Evolutionary conservation across 1,140 invertebrate species (phyloP).

Genomic region (Daktulosphaira vitifoliae): DNA sequence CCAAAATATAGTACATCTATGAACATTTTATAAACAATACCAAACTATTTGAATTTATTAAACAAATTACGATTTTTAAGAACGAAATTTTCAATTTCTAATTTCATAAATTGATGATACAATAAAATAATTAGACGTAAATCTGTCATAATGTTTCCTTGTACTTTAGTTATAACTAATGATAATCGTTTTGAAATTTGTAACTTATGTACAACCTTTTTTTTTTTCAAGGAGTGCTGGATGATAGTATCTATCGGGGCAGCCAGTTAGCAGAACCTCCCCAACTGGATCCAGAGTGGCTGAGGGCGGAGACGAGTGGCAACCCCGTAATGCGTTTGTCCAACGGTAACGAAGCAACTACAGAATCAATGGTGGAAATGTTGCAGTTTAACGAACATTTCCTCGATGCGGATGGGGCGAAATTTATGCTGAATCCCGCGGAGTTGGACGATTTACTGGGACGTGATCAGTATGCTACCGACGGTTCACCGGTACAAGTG

Average conservation of each 20-base stretch:
- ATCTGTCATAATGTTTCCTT: no score
- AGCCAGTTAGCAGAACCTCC: constrained; percentile 16
- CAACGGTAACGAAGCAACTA: constrained; percentile 24
- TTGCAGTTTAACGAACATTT: constrained; percentile 30
- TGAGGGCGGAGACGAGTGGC: constrained; percentile 28
- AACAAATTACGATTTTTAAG: no score
- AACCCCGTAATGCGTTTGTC: constrained; percentile 28
- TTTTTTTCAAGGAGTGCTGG: constrained; percentile 31
- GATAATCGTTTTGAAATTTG: no score
- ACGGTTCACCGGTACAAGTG: constrained; percentile 14
- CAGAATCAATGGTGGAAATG: constrained; percentile 21
- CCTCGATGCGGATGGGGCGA: constrained; percentile 25
- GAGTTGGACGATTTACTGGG: constrained; percentile 22
- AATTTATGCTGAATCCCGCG: constrained; percentile 29
- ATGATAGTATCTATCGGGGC: constrained; percentile 21
- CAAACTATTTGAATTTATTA: no score
- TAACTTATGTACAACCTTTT: no score
- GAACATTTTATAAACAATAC: no score
- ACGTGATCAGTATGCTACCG: constrained; percentile 24
- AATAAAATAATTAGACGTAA: no score
- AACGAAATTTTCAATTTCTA: no score
- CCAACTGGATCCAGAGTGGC: constrained; percentile 33
- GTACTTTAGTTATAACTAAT: no score
- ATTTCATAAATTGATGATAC: no score
- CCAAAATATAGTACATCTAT: no score